Evolutionary conservation across 2,888 invertebrate species (phyloP).

Genomic region (Morinoia aosen): DNA sequence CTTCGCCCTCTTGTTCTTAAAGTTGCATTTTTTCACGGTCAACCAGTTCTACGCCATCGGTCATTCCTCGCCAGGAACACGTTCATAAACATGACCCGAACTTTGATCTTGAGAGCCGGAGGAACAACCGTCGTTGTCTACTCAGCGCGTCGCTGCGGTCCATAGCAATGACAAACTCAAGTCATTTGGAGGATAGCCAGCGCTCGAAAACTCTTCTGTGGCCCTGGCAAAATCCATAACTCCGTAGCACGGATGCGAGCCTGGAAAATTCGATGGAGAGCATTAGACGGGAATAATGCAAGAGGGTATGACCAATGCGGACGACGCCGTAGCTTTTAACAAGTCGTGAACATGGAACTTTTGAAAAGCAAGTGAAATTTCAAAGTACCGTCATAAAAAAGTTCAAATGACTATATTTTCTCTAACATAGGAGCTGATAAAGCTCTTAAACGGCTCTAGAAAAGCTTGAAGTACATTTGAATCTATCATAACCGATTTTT

Average conservation of each 20-base stretch:
- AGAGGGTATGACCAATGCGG: neutral
- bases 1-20: neutral
- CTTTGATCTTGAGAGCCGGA: conserved; percentile 20
- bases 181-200: conserved; percentile 27
- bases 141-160: neutral
- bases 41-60: neutral
- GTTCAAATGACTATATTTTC: neutral
- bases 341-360: neutral
- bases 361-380: neutral
- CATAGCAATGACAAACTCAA: conserved; percentile 19
- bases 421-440: neutral
- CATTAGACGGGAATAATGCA: conserved; percentile 1
- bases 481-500: neutral
- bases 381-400: neutral
- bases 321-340: neutral
- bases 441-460: neutral
- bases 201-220: conserved; percentile 13
- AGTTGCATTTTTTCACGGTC: neutral
- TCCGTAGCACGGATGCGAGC: conserved; percentile 2
- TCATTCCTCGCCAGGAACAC: neutral
- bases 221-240: conserved; percentile 1
- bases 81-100: neutral
- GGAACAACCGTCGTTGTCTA: neutral
- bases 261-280: conserved; percentile 34
- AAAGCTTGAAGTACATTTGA: neutral